Evolutionary conservation across 2,888 invertebrate genomes (phyloP).

Genomic region (Melitaea athalia): DNA sequence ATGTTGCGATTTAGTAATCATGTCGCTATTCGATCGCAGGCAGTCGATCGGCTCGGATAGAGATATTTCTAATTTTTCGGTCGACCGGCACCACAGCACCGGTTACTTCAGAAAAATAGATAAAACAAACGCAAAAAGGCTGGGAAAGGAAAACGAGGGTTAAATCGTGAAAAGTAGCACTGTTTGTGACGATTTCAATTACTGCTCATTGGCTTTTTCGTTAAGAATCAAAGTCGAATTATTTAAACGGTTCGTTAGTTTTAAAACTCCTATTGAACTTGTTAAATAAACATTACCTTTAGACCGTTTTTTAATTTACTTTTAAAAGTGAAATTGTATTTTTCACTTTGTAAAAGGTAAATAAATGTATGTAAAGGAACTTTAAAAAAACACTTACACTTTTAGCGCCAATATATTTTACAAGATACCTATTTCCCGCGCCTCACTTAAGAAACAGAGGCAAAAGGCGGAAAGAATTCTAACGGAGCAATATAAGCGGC

Average conservation of each 20-base stretch:
- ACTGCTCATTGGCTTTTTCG: constrained; percentile 44
- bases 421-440: constrained; percentile 1
- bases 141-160: constrained; percentile 57
- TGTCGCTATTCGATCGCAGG: constrained; percentile 44
- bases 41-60: constrained; percentile 57
- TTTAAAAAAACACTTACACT: neutral
- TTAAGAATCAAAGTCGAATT: neutral
- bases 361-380: neutral
- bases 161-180: constrained; percentile 50
- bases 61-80: constrained; percentile 77
- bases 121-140: constrained; percentile 64
- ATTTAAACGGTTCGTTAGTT: neutral
- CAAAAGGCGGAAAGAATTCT: constrained; percentile 64
- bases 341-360: neutral
- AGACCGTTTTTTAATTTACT: too few species aligned
- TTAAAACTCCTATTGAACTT: neutral
- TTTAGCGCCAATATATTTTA: constrained; percentile 3
- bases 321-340: neutral
- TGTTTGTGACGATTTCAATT: constrained; percentile 59
- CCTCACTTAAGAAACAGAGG: constrained; percentile 44
- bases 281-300: too few species aligned
- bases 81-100: constrained; percentile 62
- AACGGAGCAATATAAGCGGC: constrained; percentile 71
- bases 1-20: constrained; percentile 36
- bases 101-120: constrained; percentile 62